These are phyloP conservation scores for Drosophila oshimai DNA, from an alignment of 1,140 invertebrate genomes.

Conservation along the genomic window DNA sequence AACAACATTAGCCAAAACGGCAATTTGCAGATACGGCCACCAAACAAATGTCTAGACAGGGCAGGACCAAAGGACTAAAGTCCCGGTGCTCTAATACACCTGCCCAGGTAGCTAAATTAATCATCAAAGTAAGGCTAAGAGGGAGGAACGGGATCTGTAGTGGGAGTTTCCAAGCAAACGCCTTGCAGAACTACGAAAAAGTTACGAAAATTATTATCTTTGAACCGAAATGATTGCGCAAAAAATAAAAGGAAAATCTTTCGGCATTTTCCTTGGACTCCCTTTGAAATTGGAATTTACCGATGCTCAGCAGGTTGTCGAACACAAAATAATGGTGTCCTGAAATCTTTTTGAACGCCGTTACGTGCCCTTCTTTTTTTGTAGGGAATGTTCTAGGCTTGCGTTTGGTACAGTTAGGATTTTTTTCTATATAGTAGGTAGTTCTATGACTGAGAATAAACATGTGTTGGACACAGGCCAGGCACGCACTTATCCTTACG, in stretches of 20 bases:
- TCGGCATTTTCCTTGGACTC: neutral
- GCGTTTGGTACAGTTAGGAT: slow-evolving; percentile 15
- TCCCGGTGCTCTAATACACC: slow-evolving; percentile 8
- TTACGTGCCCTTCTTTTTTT: slow-evolving; percentile 11
- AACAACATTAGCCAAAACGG: slow-evolving; percentile 44
- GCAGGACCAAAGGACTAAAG: slow-evolving; percentile 17
- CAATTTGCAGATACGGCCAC: slow-evolving; percentile 36
- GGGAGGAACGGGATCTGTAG: slow-evolving; percentile 20
- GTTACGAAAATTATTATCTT: slow-evolving; percentile 23
- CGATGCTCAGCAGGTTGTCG: slow-evolving; percentile 19
- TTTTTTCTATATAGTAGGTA: neutral
- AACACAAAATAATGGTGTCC: neutral
- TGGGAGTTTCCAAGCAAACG: slow-evolving; percentile 7
- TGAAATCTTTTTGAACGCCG: neutral
- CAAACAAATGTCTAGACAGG: slow-evolving; percentile 47
- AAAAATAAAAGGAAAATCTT: slow-evolving; percentile 25
- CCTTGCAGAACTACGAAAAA: neutral
- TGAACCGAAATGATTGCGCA: slow-evolving; percentile 32
- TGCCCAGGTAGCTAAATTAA: slow-evolving; percentile 41
- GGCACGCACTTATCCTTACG: slow-evolving; percentile 23
- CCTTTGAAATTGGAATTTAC: slow-evolving; percentile 8
- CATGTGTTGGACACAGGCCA: slow-evolving; percentile 32
- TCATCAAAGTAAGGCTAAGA: slow-evolving; percentile 8
- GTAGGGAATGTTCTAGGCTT: neutral
- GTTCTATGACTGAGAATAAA: slow-evolving; percentile 4